Percentiles rank a stretch among this genome's conserved stretches.
phyloP scores from a whole-genome alignment of 2,113 vertebrate genomes.

The Chaenocephalus aceratus region DNA sequence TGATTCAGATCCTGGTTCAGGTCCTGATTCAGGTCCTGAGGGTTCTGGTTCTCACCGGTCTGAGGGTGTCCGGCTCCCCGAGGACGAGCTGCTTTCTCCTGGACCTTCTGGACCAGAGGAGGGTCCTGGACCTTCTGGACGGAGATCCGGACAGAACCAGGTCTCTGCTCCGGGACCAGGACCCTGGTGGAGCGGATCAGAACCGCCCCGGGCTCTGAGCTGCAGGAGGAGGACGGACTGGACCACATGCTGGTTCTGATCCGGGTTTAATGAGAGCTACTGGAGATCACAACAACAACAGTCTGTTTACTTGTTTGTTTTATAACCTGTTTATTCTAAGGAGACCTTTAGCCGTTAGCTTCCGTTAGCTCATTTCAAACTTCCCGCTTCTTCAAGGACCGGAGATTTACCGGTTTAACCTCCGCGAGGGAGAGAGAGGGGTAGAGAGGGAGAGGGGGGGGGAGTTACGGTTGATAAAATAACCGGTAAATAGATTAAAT shows the following conservation, averaged over 20 bases:
- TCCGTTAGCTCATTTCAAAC: background rate
- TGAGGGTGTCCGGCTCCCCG: background rate
- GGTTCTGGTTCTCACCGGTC: conserved; percentile 17
- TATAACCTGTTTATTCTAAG: too few species aligned
- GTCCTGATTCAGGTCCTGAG: too few species aligned
- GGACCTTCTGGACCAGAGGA: conserved; percentile 4
- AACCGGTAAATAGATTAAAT: too few species aligned
- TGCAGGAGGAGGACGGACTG: conserved; percentile 7
- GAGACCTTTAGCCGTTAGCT: background rate
- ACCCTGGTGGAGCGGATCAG: conserved; percentile 45
- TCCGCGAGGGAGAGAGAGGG: too few species aligned
- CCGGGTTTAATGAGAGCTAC: too few species aligned
- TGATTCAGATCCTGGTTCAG: too few species aligned
- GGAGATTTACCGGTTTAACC: background rate
- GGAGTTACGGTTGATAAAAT: too few species aligned
- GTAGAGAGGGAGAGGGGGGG: rapidly evolving
- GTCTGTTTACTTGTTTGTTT: too few species aligned
- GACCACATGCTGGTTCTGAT: background rate
- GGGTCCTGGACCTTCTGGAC: conserved; percentile 31
- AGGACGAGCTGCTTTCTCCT: conserved; percentile 33
- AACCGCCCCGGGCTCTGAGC: conserved; percentile 36
- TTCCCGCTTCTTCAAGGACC: background rate
- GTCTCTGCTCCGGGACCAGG: background rate
- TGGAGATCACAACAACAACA: too few species aligned
- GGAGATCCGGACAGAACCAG: conserved; percentile 16